Evolutionary conservation across 2,797 vertebrate genomes (phyloP).

Genomic region (Knipowitschia caucasica): DNA sequence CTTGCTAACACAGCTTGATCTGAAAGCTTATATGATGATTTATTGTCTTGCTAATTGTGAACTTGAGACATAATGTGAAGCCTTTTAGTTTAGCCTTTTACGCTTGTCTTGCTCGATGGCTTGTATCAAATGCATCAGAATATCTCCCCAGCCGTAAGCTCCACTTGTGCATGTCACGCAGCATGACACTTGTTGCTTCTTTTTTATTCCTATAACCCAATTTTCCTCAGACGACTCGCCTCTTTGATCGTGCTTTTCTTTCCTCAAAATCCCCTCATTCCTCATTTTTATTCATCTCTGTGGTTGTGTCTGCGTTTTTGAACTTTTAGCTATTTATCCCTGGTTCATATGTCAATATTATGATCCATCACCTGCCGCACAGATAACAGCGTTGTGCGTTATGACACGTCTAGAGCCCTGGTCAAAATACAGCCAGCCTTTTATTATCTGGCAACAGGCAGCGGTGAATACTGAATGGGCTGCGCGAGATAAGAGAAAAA

Average conservation of each 20-base stretch:
- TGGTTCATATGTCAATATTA: constrained; percentile 47
- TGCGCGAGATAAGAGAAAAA: constrained; percentile 15
- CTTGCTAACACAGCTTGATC: background rate
- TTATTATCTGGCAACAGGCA: constrained; percentile 26
- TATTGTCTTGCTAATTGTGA: constrained; percentile 6
- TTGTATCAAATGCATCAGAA: constrained; percentile 25
- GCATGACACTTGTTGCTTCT: constrained; percentile 22
- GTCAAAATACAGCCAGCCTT: constrained; percentile 41
- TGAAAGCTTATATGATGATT: background rate
- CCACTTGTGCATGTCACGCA: constrained; percentile 46
- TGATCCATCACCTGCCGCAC: constrained; percentile 30
- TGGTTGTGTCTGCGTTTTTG: constrained; percentile 33
- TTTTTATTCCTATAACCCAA: constrained; percentile 22
- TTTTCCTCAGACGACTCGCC: constrained; percentile 23
- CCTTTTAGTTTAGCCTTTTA: background rate
- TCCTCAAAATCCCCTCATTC: constrained; percentile 31
- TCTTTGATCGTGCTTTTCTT: constrained; percentile 21
- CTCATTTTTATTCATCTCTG: constrained; percentile 23
- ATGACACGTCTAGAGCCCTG: constrained; percentile 30
- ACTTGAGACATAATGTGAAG: constrained; percentile 6
- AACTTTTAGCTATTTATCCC: constrained; percentile 21
- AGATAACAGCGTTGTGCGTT: constrained; percentile 57
- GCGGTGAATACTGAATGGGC: constrained; percentile 1
- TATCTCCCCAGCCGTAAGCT: constrained; percentile 33
- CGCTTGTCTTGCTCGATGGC: constrained; percentile 2